Base-by-base conservation (phyloP, 1,140 invertebrate species). In the Drosophila rhopaloa region DNA sequence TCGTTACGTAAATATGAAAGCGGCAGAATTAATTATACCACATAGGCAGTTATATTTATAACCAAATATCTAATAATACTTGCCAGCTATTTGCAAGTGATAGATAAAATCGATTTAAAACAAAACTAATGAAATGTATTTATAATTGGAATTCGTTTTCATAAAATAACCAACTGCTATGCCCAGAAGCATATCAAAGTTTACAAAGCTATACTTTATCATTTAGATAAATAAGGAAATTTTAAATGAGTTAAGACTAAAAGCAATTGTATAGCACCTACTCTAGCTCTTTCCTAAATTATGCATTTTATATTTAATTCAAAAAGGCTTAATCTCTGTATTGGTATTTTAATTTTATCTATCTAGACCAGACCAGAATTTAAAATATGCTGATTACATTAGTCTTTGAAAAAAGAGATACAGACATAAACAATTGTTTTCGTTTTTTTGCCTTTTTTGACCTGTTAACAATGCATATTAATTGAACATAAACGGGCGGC, bases 391-490 rank as follows among this genome's bases (percentile, higher is more conserved):
- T 43, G 14, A 19, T 16, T 60, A 13, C 16, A 9, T 10, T n/a
- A n/a, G 9, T 24, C 8, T 38, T 41, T 44, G n/a, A 53, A 32
- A 65, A 27, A 50, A 53, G 14, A 47, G 9, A 38, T 38, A 57
- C 41, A 60, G 32, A 41, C 48, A 16, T 55, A 32, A 70, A 24
- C 46, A 19, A 71, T 57, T 70, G 14, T 66, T 65, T 67, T 61
- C 29, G 5, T 29, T 58, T 19, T 68, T 54, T 50, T 61, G 38
- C 59, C 58, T 50, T 79, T 53, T 83, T 58, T 11, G 54, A 50
- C 51, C 59, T 79, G 72, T 88, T 74, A 76, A 83, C 83, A 86
- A 88, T 86, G 76, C 80, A 76, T 79, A 55, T 79, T 67, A 80
- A 84, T 77, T 76, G 43, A 51, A 60, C 58, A 81, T 77, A 54